These are phyloP conservation scores for Syngnathoides biaculeatus DNA, from an alignment of 2,113 vertebrate species.

Conservation along the genomic window DNA sequence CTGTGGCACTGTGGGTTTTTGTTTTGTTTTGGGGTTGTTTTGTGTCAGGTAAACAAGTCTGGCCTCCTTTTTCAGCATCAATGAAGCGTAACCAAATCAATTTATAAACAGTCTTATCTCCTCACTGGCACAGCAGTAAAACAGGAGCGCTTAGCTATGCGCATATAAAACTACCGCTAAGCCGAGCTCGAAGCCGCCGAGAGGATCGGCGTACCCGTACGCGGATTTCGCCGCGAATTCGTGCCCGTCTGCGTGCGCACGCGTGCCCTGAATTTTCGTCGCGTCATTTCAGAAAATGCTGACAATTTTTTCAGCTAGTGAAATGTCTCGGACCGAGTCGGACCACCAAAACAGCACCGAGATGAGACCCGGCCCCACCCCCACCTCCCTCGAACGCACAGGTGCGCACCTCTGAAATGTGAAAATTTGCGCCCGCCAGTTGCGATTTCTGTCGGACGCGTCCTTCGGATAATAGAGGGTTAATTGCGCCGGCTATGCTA, in stretches of 20 bases:
- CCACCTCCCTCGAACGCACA: no score
- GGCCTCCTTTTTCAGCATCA: constrained; percentile 68
- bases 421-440: constrained; percentile 61
- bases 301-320: constrained; percentile 78
- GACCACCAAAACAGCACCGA: constrained; percentile 65
- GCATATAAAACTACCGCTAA: constrained; percentile 55
- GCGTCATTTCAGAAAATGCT: constrained; percentile 78
- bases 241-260: neutral
- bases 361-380: constrained; percentile 65
- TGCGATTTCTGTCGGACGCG: constrained; percentile 64
- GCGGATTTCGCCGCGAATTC: neutral
- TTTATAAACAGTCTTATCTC: constrained; percentile 75
- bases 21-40: constrained; percentile 56
- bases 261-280: constrained; percentile 56
- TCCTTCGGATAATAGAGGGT: constrained; percentile 58
- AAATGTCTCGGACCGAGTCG: no score
- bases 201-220: neutral
- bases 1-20: constrained; percentile 29
- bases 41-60: constrained; percentile 65
- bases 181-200: constrained; percentile 40
- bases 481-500: constrained; percentile 3
- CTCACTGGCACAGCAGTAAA: constrained; percentile 50
- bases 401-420: constrained; percentile 56
- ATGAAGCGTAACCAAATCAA: constrained; percentile 73
- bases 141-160: constrained; percentile 67